A percentile compares a stretch with the other conserved stretches of the same genome.
Conservation (phyloP, 2,113 vertebrate genomes). For the Typhlomys cinereus region DNA sequence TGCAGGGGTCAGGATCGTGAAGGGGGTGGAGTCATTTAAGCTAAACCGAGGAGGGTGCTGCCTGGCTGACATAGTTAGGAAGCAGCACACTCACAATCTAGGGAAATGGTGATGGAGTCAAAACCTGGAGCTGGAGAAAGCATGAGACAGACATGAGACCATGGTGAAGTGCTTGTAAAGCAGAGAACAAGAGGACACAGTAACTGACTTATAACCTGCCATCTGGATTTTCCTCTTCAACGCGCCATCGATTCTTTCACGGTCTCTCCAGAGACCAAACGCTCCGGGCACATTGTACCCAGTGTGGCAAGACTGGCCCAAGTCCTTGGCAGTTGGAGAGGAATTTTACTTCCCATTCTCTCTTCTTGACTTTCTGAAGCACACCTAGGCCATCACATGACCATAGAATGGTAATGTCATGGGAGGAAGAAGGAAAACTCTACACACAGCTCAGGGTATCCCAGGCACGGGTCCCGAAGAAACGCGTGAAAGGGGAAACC, state of each 20-base stretch:
- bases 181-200: background rate
- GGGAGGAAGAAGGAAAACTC: background rate
- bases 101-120: background rate
- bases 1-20: background rate
- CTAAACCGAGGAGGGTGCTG: background rate
- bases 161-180: background rate
- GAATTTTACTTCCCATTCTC: background rate
- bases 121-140: background rate
- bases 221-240: background rate
- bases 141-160: accelerated
- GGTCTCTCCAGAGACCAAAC: background rate
- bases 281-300: background rate
- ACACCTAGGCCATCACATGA: background rate
- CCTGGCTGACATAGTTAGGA: background rate
- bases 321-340: background rate
- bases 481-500: background rate
- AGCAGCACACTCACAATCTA: background rate
- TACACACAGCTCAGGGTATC: background rate
- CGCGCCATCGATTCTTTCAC: background rate
- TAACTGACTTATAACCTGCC: background rate
- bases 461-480: background rate
- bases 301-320: background rate
- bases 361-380: background rate
- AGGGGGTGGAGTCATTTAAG: background rate
- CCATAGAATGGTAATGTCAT: background rate